Conservation (phyloP, 2,888 invertebrate genomes). For the Hoplodrina ambigua region DNA sequence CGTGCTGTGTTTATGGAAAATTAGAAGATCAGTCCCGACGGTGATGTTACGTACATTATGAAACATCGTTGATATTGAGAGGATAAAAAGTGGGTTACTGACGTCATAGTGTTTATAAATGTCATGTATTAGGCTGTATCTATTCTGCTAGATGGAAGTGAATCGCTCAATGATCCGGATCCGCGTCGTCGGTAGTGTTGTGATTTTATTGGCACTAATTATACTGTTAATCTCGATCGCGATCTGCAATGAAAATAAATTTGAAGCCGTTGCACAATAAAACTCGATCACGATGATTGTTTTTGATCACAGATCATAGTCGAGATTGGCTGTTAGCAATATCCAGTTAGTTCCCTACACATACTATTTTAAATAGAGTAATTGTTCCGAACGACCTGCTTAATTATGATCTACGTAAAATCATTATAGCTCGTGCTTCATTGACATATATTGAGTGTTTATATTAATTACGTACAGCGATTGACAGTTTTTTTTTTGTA, state of each 20-base stretch:
- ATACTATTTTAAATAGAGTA: slow-evolving; percentile 20
- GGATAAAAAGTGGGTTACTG: slow-evolving; percentile 4
- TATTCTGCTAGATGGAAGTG: slow-evolving; percentile 1
- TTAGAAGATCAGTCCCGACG: background rate
- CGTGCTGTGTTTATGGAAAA: slow-evolving; percentile 38
- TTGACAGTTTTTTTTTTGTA: background rate
- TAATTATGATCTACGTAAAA: background rate
- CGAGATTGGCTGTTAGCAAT: background rate
- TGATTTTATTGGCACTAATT: background rate
- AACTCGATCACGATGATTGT: background rate
- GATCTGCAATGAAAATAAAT: too few species aligned
- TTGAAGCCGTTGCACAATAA: too few species aligned
- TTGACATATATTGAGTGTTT: background rate
- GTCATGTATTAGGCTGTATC: background rate
- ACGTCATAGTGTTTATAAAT: slow-evolving; percentile 13
- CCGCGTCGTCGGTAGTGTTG: background rate
- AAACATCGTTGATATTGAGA: slow-evolving; percentile 7
- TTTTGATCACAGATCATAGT: background rate
- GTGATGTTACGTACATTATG: background rate
- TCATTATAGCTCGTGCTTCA: background rate
- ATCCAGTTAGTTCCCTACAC: too few species aligned
- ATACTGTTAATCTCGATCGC: background rate
- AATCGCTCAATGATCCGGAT: background rate
- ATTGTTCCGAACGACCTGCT: background rate
- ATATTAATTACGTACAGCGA: background rate